These are phyloP conservation scores for Leptocoma aspasia DNA, from an alignment of 2,113 vertebrate species.

Conservation along the genomic window DNA sequence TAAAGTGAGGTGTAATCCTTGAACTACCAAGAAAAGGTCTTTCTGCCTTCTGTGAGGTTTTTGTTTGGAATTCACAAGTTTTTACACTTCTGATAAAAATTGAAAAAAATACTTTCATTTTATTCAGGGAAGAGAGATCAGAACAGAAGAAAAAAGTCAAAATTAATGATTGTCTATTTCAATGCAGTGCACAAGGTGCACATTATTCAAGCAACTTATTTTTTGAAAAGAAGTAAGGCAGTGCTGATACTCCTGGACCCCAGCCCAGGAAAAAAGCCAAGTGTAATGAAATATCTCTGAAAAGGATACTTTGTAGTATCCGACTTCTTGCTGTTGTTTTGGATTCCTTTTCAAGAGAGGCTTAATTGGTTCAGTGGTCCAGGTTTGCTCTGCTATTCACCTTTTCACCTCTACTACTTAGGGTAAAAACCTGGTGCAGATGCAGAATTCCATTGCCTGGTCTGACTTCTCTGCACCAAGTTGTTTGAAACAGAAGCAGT, in stretches of 20 bases:
- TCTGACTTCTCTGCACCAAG: not conserved
- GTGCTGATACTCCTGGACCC: not conserved
- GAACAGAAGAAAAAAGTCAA: not conserved
- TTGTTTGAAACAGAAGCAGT: not conserved
- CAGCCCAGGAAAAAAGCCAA: not conserved
- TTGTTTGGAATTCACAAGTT: not conserved
- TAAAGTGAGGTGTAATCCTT: not conserved
- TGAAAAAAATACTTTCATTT: not conserved
- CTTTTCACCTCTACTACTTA: not conserved
- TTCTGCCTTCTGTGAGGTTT: not conserved
- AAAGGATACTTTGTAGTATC: not conserved
- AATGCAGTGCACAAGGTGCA: not conserved
- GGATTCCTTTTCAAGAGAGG: not conserved
- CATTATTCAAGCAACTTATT: not conserved
- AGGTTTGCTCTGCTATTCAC: not conserved
- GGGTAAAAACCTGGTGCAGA: not conserved
- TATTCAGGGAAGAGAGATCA: not conserved
- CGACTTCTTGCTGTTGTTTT: not conserved
- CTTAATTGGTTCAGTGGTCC: not conserved
- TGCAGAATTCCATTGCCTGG: not conserved
- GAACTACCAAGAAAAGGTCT: not conserved
- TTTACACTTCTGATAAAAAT: not conserved
- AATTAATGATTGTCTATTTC: not conserved
- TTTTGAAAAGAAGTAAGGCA: not conserved
- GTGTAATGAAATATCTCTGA: conserved; percentile 11